These are phyloP conservation scores for Agrochola litura DNA, from an alignment of 2,888 invertebrate species.

Conservation along the genomic window DNA sequence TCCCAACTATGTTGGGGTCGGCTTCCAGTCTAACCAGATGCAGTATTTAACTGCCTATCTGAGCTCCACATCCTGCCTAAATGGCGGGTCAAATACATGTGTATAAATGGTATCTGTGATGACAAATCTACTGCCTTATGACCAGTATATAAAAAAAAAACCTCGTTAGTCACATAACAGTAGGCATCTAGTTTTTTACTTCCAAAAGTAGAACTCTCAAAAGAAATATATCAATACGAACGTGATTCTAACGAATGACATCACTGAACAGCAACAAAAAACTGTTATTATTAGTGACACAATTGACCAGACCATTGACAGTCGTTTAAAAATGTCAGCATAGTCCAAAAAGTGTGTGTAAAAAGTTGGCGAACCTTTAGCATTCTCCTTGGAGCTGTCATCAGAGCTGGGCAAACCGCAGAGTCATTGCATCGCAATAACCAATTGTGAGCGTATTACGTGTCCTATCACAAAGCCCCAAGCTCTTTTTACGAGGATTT, in stretches of 20 bases:
- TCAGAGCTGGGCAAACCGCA: slow-evolving; percentile 84
- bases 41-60: background rate
- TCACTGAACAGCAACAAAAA: slow-evolving; percentile 29
- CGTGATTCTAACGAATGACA: slow-evolving; percentile 44
- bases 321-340: slow-evolving; percentile 54
- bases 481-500: slow-evolving; percentile 75
- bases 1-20: background rate
- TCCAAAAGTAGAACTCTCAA: background rate
- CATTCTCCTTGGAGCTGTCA: slow-evolving; percentile 81
- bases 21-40: background rate
- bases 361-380: slow-evolving; percentile 76
- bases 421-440: slow-evolving; percentile 90
- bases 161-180: slow-evolving; percentile 17
- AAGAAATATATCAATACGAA: slow-evolving; percentile 44
- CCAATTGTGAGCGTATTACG: slow-evolving; percentile 90
- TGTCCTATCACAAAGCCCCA: slow-evolving; percentile 88
- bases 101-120: background rate
- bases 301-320: slow-evolving; percentile 46
- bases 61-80: background rate
- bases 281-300: slow-evolving; percentile 44
- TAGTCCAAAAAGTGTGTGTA: slow-evolving; percentile 58
- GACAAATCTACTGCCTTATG: background rate
- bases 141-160: slow-evolving; percentile 4
- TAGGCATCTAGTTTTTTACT: background rate
- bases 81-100: background rate